phyloP scores from a whole-genome alignment of 2,888 invertebrate genomes.

The Harpalus rubripes region DNA sequence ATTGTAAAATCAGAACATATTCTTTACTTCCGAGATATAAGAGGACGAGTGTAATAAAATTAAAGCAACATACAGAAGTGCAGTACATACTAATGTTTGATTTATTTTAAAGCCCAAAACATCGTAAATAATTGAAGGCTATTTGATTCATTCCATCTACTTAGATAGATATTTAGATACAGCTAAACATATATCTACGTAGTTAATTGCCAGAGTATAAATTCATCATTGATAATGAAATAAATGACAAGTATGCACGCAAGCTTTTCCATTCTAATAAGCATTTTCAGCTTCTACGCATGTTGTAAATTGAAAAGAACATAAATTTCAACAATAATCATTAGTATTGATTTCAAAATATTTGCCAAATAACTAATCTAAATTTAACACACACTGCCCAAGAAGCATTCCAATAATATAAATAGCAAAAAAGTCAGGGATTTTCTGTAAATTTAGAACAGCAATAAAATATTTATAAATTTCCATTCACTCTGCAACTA shows the following conservation, averaged over 20 bases:
- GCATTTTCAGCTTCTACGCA: constrained; percentile 7
- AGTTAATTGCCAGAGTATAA: constrained; percentile 29
- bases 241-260: constrained; percentile 31
- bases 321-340: constrained; percentile 13
- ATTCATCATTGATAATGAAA: constrained; percentile 42
- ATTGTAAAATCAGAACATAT: not conserved
- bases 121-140: constrained; percentile 36
- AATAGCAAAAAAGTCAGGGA: constrained; percentile 57
- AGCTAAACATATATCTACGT: constrained; percentile 31
- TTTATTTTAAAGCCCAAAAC: constrained; percentile 1
- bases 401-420: constrained; percentile 44
- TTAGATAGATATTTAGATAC: constrained; percentile 44
- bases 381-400: not conserved
- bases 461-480: constrained; percentile 44
- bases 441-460: constrained; percentile 24
- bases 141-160: constrained; percentile 45
- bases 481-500: constrained; percentile 25
- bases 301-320: constrained; percentile 11
- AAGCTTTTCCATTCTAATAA: constrained; percentile 11
- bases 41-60: not conserved
- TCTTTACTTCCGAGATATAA: not conserved
- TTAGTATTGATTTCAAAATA: constrained; percentile 47
- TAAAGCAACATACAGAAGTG: not conserved
- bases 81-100: not conserved
- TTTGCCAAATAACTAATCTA: constrained; percentile 17